Conservation (phyloP, 64 coral and sea anemone species). For the Pachyseris speciosa region DNA sequence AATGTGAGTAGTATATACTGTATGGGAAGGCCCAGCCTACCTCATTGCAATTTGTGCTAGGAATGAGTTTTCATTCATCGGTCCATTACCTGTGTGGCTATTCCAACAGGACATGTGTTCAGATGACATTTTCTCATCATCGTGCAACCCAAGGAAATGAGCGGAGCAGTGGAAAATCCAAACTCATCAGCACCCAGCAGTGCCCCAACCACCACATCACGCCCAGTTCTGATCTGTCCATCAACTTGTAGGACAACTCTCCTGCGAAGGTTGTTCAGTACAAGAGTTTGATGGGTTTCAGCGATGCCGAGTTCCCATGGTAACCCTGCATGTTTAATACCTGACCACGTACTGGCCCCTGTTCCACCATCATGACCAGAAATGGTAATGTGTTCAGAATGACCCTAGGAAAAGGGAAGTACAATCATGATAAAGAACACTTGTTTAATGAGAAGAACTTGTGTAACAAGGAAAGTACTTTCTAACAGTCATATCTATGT, state of each 20-base stretch:
- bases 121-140: conserved; percentile 99
- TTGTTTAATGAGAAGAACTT: no score
- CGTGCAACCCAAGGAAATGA: conserved; percentile 94
- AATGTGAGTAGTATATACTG: no score
- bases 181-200: conserved; percentile 93
- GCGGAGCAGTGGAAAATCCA: conserved; percentile 98
- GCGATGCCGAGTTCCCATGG: conserved; percentile 98
- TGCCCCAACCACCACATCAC: conserved; percentile 91
- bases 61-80: background rate
- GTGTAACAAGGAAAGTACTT: no score
- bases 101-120: conserved; percentile 98
- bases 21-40: no score
- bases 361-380: conserved; percentile 98
- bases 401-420: conserved; percentile 51
- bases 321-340: conserved; percentile 96
- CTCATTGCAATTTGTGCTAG: no score
- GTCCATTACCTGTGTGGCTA: conserved; percentile 85
- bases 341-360: conserved; percentile 96
- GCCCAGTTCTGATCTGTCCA: conserved; percentile 94
- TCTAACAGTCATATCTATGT: no score
- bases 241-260: conserved; percentile 91
- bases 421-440: no score
- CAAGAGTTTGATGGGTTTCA: conserved; percentile 93
- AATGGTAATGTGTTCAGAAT: conserved; percentile 94
- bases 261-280: conserved; percentile 88